Conservation (phyloP, 2,797 vertebrate species). For the Gallinago solitaria region DNA sequence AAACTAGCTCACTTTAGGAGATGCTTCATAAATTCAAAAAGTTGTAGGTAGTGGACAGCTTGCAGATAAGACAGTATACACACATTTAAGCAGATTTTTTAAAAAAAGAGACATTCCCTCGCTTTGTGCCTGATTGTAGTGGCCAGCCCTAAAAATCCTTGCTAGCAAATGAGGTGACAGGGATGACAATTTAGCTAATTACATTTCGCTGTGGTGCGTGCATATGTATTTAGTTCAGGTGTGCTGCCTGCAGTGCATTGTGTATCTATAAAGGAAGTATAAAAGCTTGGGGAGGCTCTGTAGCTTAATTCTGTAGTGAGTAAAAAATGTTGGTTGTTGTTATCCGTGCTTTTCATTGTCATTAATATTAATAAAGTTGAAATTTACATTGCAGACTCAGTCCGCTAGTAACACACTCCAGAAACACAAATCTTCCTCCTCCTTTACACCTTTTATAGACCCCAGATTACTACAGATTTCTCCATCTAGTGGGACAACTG, state of each 20-base stretch:
- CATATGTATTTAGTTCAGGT: neutral
- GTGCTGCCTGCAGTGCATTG: neutral
- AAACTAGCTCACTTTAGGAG: conserved; percentile 14
- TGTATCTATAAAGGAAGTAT: neutral
- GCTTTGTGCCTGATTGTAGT: neutral
- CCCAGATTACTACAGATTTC: conserved; percentile 98
- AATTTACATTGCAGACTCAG: conserved; percentile 89
- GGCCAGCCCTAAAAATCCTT: neutral
- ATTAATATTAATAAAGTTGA: conserved; percentile 79
- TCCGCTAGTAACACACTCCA: conserved; percentile 98
- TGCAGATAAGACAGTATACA: neutral
- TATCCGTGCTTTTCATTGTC: conserved; percentile 67
- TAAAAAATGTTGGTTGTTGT: conserved; percentile 62
- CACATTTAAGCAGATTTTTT: neutral
- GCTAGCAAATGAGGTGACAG: neutral
- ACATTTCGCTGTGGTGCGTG: neutral
- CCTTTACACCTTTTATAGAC: conserved; percentile 99
- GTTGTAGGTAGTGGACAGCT: neutral
- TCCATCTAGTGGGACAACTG: conserved; percentile 94
- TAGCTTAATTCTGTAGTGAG: neutral
- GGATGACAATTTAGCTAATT: neutral
- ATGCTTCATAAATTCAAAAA: neutral
- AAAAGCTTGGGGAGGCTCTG: conserved; percentile 22
- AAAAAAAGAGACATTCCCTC: neutral
- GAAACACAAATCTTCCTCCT: conserved; percentile 99